Evolutionary conservation across 2,797 vertebrate genomes (phyloP).

Genomic region (Sphaeramia orbicularis): DNA sequence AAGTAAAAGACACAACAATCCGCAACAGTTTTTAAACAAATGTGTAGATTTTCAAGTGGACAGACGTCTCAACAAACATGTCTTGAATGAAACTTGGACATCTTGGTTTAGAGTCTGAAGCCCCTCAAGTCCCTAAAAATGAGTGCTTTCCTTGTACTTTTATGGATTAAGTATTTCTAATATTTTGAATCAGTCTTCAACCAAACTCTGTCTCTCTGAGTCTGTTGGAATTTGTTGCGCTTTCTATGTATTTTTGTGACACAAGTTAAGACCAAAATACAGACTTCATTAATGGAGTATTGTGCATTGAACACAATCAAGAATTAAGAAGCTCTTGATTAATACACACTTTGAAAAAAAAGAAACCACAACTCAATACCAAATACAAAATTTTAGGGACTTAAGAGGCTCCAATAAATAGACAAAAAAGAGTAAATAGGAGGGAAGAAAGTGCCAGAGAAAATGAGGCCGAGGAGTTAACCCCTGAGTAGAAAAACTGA

Average conservation of each 20-base stretch:
- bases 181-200: too few species aligned
- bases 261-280: too few species aligned
- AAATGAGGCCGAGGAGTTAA: conserved; percentile 20
- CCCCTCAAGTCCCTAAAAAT: background rate
- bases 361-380: background rate
- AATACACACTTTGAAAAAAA: background rate
- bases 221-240: too few species aligned
- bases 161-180: too few species aligned
- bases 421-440: background rate
- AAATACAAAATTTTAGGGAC: conserved; percentile 47
- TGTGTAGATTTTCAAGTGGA: conserved; percentile 2
- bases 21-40: background rate
- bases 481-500: conserved; percentile 35
- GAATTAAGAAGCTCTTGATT: background rate
- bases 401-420: conserved; percentile 25
- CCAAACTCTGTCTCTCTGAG: too few species aligned
- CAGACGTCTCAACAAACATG: background rate
- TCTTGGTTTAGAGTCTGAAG: conserved; percentile 1
- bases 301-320: background rate
- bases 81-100: background rate
- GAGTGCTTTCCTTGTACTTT: too few species aligned
- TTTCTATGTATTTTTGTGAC: too few species aligned
- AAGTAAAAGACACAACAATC: too few species aligned
- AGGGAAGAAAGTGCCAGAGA: conserved; percentile 31
- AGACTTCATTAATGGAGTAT: too few species aligned